phyloP scores from a whole-genome alignment of 2,797 vertebrate species.

The Crenuchus spilurus region DNA sequence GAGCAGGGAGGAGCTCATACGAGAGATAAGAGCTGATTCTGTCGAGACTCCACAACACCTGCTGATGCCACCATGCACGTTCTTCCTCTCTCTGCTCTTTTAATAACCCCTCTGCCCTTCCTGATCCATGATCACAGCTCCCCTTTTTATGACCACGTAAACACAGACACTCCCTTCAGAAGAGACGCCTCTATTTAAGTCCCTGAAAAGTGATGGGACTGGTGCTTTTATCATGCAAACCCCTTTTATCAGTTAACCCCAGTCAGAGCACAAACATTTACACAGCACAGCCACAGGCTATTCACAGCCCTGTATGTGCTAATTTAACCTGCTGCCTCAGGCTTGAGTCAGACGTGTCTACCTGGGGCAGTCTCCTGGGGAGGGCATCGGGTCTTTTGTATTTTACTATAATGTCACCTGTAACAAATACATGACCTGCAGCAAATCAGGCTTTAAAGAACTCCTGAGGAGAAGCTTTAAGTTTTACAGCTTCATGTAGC shows the following conservation, averaged over 20 bases:
- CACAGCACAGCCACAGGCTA: slow-evolving; percentile 63
- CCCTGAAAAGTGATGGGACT: slow-evolving; percentile 19
- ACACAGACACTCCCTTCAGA: slow-evolving; percentile 50
- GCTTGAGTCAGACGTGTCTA: slow-evolving; percentile 8
- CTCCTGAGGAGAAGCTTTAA: too few species aligned
- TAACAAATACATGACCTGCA: too few species aligned
- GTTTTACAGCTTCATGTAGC: too few species aligned
- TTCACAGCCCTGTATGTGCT: slow-evolving; percentile 68
- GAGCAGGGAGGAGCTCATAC: slow-evolving; percentile 48
- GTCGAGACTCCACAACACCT: slow-evolving; percentile 61
- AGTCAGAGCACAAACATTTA: slow-evolving; percentile 57
- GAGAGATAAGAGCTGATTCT: slow-evolving; percentile 59
- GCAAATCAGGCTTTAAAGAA: too few species aligned
- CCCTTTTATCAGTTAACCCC: slow-evolving; percentile 6
- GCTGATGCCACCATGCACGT: slow-evolving; percentile 64
- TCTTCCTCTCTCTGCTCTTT: slow-evolving; percentile 54
- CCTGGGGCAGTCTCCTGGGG: slow-evolving; percentile 23
- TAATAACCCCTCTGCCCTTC: slow-evolving; percentile 64
- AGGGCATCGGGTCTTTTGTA: neutral
- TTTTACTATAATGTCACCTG: neutral
- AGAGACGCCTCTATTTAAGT: slow-evolving; percentile 14
- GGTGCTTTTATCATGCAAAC: slow-evolving; percentile 28
- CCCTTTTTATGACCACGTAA: slow-evolving; percentile 68
- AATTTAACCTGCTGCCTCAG: slow-evolving; percentile 48
- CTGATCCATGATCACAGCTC: slow-evolving; percentile 63